phyloP scores from a whole-genome alignment of 2,113 vertebrate genomes.

The Paraplagusia blochii region DNA sequence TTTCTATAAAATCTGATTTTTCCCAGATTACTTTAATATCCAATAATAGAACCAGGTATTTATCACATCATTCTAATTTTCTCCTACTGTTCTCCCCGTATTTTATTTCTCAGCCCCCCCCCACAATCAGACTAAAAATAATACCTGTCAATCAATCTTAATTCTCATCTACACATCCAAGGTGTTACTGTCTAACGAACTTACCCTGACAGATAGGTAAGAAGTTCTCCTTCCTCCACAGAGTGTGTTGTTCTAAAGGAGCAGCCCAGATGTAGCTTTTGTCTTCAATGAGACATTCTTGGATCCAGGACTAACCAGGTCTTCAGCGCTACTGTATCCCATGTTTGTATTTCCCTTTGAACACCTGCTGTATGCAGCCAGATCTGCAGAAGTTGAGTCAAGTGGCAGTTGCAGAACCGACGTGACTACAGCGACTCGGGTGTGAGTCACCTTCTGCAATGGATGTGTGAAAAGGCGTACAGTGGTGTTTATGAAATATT shows the following conservation, averaged over 20 bases:
- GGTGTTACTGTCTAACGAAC: neutral
- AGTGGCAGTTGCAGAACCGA: conserved; percentile 41
- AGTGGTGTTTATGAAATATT: conserved; percentile 44
- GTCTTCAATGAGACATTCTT: too few species aligned
- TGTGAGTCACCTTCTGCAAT: conserved; percentile 47
- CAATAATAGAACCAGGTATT: too few species aligned
- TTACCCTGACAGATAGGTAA: neutral
- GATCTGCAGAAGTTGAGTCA: conserved; percentile 31
- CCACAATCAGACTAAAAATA: conserved; percentile 14
- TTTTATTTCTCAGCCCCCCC: conserved; percentile 31
- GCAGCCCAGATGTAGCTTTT: too few species aligned
- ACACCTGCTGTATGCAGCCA: conserved; percentile 10
- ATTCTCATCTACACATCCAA: neutral
- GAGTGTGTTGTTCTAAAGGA: too few species aligned
- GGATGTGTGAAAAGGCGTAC: conserved; percentile 36
- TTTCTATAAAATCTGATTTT: too few species aligned
- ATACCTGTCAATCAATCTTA: conserved; percentile 6
- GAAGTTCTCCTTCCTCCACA: too few species aligned
- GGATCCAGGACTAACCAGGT: neutral
- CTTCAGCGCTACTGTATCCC: conserved; percentile 1
- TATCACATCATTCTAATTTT: too few species aligned
- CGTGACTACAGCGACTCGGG: conserved; percentile 19
- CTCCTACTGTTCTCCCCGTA: neutral
- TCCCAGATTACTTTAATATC: too few species aligned
- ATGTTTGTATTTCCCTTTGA: conserved; percentile 4